Evolutionary conservation across 1,140 invertebrate genomes (phyloP).

Genomic region (Eufriesea mexicana): DNA sequence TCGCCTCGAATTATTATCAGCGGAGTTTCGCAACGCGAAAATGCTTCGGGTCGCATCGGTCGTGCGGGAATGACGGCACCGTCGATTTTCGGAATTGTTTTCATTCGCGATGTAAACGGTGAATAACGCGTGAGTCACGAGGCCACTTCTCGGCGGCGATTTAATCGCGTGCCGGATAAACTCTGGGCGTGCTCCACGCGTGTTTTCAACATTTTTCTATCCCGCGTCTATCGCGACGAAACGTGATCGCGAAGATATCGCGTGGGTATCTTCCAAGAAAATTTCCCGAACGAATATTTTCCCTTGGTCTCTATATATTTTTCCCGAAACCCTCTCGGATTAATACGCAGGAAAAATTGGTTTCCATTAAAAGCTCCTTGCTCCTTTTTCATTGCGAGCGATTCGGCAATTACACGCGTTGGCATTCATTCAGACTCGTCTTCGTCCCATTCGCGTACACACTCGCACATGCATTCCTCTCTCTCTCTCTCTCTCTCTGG

Average conservation of each 20-base stretch:
- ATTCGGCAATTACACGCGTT: background rate
- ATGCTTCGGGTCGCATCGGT: background rate
- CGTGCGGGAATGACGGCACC: background rate
- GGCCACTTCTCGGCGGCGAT: constrained; percentile 39
- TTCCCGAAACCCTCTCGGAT: no score
- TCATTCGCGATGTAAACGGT: constrained; percentile 16
- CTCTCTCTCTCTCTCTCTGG: background rate
- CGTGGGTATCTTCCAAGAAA: no score
- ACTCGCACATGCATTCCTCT: background rate
- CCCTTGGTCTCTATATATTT: no score
- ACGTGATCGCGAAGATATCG: no score
- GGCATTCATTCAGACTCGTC: background rate
- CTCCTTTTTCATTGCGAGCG: background rate
- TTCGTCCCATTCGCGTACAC: background rate
- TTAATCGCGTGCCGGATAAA: constrained; percentile 19
- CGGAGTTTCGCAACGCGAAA: background rate
- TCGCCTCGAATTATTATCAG: background rate
- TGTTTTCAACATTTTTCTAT: background rate
- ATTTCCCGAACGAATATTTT: no score
- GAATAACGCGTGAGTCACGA: constrained; percentile 29
- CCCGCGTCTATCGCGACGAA: no score
- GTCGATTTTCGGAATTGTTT: background rate
- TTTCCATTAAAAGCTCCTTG: background rate
- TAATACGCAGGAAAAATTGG: no score
- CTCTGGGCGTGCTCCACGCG: background rate